Evolutionary conservation across 2,888 invertebrate species (phyloP), one percentile per base, ranked within the genome.

Genomic region (Hydrotaea cyrtoneurina): DNA sequence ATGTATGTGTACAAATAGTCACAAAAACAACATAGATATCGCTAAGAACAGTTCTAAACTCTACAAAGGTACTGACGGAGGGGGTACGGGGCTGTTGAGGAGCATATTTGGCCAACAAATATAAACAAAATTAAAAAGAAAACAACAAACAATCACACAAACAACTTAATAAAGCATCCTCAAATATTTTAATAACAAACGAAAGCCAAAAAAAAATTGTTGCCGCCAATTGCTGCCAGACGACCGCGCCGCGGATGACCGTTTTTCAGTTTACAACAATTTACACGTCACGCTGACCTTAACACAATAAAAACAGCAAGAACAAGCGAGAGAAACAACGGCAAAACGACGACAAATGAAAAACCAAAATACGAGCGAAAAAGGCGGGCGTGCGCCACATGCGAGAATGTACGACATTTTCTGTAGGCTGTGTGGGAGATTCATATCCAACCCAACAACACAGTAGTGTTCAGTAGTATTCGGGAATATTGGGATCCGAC

Each of bases 261-360:
- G 26, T 17, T 39, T 57, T 62, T 75, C 39, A 75, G 80, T 80
- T 83, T 78, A 80, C 80, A 83, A 74, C 73, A 66, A 73, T 77
- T 55, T 74, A 57, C 15, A 80, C 77, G 78, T 80, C 78, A 84
- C 50, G 78, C 71, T 75, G 36, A 71, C 80, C 71, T 80, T 43
- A 62, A 80, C 39, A 78, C 43, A 64, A 39, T 64, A 64, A 64
- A 57, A 39, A 36, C 39, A 17, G 36, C 39, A 13, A 43, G 19
- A 43, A 13, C 2, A 43, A 43, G 15, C 23, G 26, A 2, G 7
- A 31, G 7, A 31, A 31, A 23, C 13, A 26, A 21, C 21, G 21
- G 39, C 39, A 66, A 17, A 23, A 36, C 5, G 64, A 26, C 26
- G 36, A 26, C 15, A 39, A 31, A 43, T 13, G 15, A 59, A 64